Percentiles rank a stretch among this genome's conserved stretches.
phyloP scores from a whole-genome alignment of 2,113 vertebrate species.

The Etia nguti region DNA sequence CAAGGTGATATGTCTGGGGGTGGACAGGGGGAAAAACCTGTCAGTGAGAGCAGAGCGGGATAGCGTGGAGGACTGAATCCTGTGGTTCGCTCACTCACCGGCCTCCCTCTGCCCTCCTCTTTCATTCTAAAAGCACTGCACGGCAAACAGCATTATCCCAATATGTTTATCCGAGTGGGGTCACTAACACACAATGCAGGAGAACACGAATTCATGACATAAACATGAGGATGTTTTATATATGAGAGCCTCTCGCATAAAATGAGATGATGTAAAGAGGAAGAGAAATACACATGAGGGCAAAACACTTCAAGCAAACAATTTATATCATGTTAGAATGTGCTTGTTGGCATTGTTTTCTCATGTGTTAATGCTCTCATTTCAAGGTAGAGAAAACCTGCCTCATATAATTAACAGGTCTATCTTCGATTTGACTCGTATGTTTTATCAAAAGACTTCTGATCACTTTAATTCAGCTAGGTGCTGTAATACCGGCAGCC shows the following conservation, averaged over 20 bases:
- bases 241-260: neutral
- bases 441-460: constrained; percentile 24
- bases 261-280: neutral
- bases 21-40: constrained; percentile 8
- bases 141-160: neutral
- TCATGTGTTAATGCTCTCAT: neutral
- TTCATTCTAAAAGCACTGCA: constrained; percentile 12
- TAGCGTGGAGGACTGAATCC: neutral
- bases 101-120: neutral
- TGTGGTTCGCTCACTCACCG: neutral
- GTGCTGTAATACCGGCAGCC: neutral
- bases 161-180: neutral
- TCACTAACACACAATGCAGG: neutral
- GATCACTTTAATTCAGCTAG: constrained; percentile 17
- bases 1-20: constrained; percentile 36
- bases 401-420: neutral
- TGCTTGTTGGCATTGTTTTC: neutral
- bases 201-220: neutral
- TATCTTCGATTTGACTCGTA: constrained; percentile 7
- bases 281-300: neutral
- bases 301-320: neutral
- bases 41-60: neutral
- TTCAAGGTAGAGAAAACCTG: neutral
- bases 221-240: neutral
- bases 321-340: neutral